Conservation (phyloP, 2,888 invertebrate genomes). For the Cartodere bifasciata region DNA sequence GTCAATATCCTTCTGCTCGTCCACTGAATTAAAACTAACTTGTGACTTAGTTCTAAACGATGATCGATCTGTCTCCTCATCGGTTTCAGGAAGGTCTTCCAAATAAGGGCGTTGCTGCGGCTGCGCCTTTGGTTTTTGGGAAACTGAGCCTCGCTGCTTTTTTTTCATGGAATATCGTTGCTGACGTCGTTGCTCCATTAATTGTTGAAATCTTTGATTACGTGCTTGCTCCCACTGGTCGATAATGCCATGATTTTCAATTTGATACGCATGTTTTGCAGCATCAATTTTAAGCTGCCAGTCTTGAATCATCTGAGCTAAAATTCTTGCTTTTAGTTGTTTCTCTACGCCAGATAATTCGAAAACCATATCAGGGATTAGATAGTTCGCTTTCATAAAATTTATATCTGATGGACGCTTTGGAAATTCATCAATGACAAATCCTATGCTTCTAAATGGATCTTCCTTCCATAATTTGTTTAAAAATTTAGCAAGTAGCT, state of each 20-base stretch:
- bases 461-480: conserved; percentile 42
- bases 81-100: conserved; percentile 16
- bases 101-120: conserved; percentile 7
- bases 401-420: conserved; percentile 41
- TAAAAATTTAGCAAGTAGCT: conserved; percentile 34
- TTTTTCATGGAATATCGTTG: conserved; percentile 22
- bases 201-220: conserved; percentile 19
- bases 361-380: conserved; percentile 47
- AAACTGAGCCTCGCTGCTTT: conserved; percentile 12
- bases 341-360: conserved; percentile 33
- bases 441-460: conserved; percentile 38
- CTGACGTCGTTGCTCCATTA: conserved; percentile 26
- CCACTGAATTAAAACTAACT: conserved; percentile 34
- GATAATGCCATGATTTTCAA: conserved; percentile 15
- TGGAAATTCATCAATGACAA: conserved; percentile 52
- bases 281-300: conserved; percentile 34
- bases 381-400: conserved; percentile 37
- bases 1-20: conserved; percentile 39
- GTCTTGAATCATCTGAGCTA: conserved; percentile 19
- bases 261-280: conserved; percentile 17
- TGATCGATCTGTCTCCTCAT: conserved; percentile 7
- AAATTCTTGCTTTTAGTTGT: conserved; percentile 20
- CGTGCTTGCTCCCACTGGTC: conserved; percentile 23
- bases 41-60: conserved; percentile 17
- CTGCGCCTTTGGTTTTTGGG: conserved; percentile 1